Base-by-base conservation (phyloP, 2,888 invertebrate species). In the Schizaphis graminum region DNA sequence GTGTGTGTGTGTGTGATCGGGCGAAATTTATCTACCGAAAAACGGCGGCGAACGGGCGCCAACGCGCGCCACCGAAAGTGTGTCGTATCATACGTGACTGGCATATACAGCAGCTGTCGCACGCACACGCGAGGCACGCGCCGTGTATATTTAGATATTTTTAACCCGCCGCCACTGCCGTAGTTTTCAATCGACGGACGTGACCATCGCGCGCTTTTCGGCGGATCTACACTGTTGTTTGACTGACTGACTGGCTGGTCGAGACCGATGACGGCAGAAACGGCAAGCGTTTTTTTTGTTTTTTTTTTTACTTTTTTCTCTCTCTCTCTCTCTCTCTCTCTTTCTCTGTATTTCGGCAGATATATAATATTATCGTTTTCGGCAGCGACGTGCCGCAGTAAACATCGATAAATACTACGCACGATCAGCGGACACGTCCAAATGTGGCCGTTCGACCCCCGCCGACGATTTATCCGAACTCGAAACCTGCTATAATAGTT, bases 101-200 rank as follows among this genome's bases (percentile, higher is more conserved):
- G 92, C 61, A 92, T 92, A 5, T 57, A 91, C 85, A 49, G 3
- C 35, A 35, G 47, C n/a, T 77, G 57, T 44, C 41, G 26, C 56
- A 41, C 28, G 49, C 77, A 41, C 84, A 28, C 53, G 13, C 89
- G 28, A 57, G 44, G 89, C 41, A 26, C 53, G 57, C 47, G 35
- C 8, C 61, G 0, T 11, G n/a, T 92, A 92, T 87, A 92, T 87
- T 92, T 61, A 67, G 92, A 92, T 92, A 88, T 92, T 87, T 92
- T 41, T 35, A 49, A 41, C 35, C 91, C 41, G 44, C 57, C 91
- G 35, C 84, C 92, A 41, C 1, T 61, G 4, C 57, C 26, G 84
- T 56, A 87, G 92, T 92, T 92, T 92, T 92, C 92, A 88, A 92
- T 92, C 67, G 67, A 53, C 92, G 88, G 77, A 89, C 92, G 88